phyloP scores from a whole-genome alignment of 1,140 invertebrate species.

The Hyles vespertilio region DNA sequence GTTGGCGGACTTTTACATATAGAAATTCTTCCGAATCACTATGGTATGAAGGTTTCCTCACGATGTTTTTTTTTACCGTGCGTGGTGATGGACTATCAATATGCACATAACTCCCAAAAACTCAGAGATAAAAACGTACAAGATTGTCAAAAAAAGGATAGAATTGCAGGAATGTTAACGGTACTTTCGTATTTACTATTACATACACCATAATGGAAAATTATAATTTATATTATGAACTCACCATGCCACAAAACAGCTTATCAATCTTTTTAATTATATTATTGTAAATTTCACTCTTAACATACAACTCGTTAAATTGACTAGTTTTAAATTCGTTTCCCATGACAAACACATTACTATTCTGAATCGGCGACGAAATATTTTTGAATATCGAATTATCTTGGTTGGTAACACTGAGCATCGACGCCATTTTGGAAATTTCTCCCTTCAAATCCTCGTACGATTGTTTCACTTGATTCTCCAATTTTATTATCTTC shows the following conservation, averaged over 20 bases:
- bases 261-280: slow-evolving; percentile 67
- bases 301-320: slow-evolving; percentile 45
- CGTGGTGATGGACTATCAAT: too few relatives aligned
- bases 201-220: too few relatives aligned
- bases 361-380: slow-evolving; percentile 48
- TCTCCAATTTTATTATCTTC: slow-evolving; percentile 59
- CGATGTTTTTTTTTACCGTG: too few relatives aligned
- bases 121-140: too few relatives aligned
- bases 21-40: too few relatives aligned
- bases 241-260: slow-evolving; percentile 60
- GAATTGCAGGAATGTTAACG: too few relatives aligned
- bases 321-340: slow-evolving; percentile 54
- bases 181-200: too few relatives aligned
- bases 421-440: slow-evolving; percentile 39
- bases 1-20: too few relatives aligned
- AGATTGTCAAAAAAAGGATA: too few relatives aligned
- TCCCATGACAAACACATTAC: slow-evolving; percentile 54
- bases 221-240: slow-evolving; percentile 17
- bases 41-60: too few relatives aligned
- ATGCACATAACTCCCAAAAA: too few relatives aligned
- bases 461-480: slow-evolving; percentile 51
- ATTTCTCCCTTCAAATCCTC: slow-evolving; percentile 52
- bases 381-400: slow-evolving; percentile 29
- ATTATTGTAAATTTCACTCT: slow-evolving; percentile 60
- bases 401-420: slow-evolving; percentile 41